Conservation (phyloP, 92 coral and sea anemone genomes). For the Porites cylindrica region DNA sequence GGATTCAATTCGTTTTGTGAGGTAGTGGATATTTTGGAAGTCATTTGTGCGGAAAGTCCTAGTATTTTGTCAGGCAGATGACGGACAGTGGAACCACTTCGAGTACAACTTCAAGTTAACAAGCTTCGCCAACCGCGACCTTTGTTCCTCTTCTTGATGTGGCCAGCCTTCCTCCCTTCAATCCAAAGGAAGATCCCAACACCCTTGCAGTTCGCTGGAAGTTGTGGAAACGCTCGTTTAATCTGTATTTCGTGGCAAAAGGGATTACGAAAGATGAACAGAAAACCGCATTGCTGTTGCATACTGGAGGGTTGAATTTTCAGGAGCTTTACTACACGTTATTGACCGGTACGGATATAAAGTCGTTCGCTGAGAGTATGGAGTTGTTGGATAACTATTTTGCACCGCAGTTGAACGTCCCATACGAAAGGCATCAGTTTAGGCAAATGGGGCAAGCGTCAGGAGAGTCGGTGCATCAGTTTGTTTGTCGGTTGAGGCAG, state of each 20-base stretch:
- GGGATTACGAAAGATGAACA: constrained; percentile 29
- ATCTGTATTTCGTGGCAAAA: constrained; percentile 29
- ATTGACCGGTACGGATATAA: constrained; percentile 11
- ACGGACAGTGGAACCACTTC: too few relatives aligned
- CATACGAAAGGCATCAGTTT: constrained; percentile 55
- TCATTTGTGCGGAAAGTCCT: too few relatives aligned
- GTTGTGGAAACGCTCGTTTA: neutral
- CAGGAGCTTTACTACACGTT: constrained; percentile 39
- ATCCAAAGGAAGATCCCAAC: constrained; percentile 15
- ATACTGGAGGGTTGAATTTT: constrained; percentile 26
- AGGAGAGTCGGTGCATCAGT: constrained; percentile 51
- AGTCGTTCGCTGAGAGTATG: constrained; percentile 12
- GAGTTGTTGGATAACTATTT: constrained; percentile 48
- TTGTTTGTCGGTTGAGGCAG: constrained; percentile 64
- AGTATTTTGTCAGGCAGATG: too few relatives aligned
- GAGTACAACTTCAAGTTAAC: constrained; percentile 2
- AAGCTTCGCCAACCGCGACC: constrained; percentile 6
- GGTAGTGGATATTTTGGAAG: too few relatives aligned
- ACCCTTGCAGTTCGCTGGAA: constrained; percentile 31
- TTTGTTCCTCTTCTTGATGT: constrained; percentile 27
- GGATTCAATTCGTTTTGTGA: too few relatives aligned
- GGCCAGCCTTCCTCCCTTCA: constrained; percentile 39
- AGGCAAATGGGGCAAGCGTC: constrained; percentile 38
- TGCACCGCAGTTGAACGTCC: constrained; percentile 50
- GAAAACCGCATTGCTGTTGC: constrained; percentile 42